A percentile compares a stretch with the other conserved stretches of the same genome.
These are phyloP conservation scores for Drosophila punjabiensis DNA, from an alignment of 1,140 invertebrate species.

Conservation along the genomic window DNA sequence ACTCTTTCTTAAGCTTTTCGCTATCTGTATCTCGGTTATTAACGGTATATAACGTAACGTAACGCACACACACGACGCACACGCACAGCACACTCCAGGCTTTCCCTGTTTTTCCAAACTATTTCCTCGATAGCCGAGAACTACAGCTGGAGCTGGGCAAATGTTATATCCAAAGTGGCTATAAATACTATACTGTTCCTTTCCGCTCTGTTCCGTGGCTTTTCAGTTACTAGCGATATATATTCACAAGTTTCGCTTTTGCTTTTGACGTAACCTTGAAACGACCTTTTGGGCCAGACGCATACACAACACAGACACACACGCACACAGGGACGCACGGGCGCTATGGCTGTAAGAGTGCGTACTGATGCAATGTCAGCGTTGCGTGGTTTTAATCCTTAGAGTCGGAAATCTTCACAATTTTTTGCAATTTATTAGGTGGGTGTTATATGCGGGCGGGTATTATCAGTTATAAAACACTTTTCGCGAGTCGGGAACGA, in stretches of 20 bases:
- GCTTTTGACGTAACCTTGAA: slow-evolving; percentile 77
- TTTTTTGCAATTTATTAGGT: not conserved
- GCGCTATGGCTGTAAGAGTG: slow-evolving; percentile 59
- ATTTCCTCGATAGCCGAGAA: slow-evolving; percentile 20
- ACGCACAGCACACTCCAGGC: slow-evolving; percentile 15
- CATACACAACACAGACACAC: slow-evolving; percentile 41
- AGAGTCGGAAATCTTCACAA: not conserved
- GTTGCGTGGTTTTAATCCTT: slow-evolving; percentile 39
- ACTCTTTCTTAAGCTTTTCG: slow-evolving; percentile 6
- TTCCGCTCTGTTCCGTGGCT: slow-evolving; percentile 58
- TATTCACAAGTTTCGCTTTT: slow-evolving; percentile 66
- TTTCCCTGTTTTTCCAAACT: slow-evolving; percentile 14
- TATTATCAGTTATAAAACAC: slow-evolving; percentile 22
- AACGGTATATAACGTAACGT: slow-evolving; percentile 31
- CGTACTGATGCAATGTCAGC: slow-evolving; percentile 70
- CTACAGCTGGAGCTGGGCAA: slow-evolving; percentile 34
- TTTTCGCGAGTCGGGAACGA: slow-evolving; percentile 26
- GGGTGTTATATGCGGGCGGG: too few species aligned
- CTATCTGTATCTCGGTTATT: slow-evolving; percentile 31
- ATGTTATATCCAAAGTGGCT: slow-evolving; percentile 47
- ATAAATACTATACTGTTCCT: slow-evolving; percentile 59
- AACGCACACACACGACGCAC: slow-evolving; percentile 30
- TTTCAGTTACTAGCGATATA: slow-evolving; percentile 72
- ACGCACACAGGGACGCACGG: slow-evolving; percentile 46
- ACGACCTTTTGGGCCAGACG: slow-evolving; percentile 69